Percentiles rank a stretch among this genome's conserved stretches.
phyloP scores from a whole-genome alignment of 2,113 vertebrate species.

The Xiphophorus couchianus region DNA sequence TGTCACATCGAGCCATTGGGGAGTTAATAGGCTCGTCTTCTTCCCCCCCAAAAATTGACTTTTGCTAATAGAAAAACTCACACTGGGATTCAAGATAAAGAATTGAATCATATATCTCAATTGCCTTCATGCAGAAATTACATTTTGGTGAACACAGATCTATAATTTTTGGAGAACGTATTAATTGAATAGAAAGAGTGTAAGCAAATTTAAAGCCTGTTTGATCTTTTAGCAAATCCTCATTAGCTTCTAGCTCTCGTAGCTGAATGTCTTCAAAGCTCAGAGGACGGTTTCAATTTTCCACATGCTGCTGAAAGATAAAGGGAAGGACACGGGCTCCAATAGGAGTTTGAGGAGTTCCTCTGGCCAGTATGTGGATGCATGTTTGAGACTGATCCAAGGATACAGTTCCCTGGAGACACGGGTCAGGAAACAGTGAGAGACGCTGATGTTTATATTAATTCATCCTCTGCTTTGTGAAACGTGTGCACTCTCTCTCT shows the following conservation, averaged over 20 bases:
- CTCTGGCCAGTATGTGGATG: slow-evolving; percentile 69
- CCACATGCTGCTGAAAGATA: slow-evolving; percentile 20
- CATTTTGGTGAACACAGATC: slow-evolving; percentile 28
- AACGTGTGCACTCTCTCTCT: slow-evolving; percentile 33
- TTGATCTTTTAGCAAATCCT: slow-evolving; percentile 57
- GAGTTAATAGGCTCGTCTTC: slow-evolving; percentile 46
- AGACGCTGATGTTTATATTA: slow-evolving; percentile 67
- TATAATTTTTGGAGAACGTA: slow-evolving; percentile 25
- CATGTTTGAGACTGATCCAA: slow-evolving; percentile 66
- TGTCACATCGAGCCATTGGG: slow-evolving; percentile 45
- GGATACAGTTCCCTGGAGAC: slow-evolving; percentile 64
- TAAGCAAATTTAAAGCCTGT: slow-evolving; percentile 45
- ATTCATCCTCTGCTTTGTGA: slow-evolving; percentile 61
- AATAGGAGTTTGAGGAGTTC: slow-evolving; percentile 55
- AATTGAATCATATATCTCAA: slow-evolving; percentile 44
- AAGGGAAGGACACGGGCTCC: slow-evolving; percentile 40
- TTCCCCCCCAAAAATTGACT: slow-evolving; percentile 10
- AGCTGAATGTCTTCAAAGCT: slow-evolving; percentile 57
- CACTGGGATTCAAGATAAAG: slow-evolving; percentile 57
- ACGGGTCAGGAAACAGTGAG: slow-evolving; percentile 44
- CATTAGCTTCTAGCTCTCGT: slow-evolving; percentile 38
- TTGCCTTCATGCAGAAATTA: slow-evolving; percentile 15
- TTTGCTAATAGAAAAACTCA: slow-evolving; percentile 60
- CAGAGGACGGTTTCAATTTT: slow-evolving; percentile 53
- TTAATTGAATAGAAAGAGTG: slow-evolving; percentile 49